A percentile compares a stretch with the other conserved stretches of the same genome.
These are phyloP conservation scores for Carettochelys insculpta DNA, from an alignment of 2,113 vertebrate species.

Conservation along the genomic window DNA sequence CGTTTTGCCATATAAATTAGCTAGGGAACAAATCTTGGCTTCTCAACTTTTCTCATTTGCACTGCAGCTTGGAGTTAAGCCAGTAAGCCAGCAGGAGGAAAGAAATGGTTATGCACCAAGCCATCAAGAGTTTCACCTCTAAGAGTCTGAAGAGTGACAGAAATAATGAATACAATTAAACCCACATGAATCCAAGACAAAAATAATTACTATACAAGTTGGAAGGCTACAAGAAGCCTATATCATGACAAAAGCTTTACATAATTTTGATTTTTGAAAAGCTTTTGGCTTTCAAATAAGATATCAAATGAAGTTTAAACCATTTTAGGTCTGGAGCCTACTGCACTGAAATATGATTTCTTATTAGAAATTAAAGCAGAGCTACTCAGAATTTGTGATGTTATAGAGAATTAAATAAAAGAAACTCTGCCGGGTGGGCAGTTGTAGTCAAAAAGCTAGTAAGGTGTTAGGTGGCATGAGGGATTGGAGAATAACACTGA, in stretches of 20 bases:
- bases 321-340: background rate
- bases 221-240: conserved; percentile 47
- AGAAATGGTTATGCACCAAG: conserved; percentile 45
- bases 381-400: conserved; percentile 4
- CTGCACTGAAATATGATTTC: conserved; percentile 12
- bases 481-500: background rate
- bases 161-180: conserved; percentile 72
- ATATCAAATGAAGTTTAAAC: conserved; percentile 28
- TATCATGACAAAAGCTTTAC: conserved; percentile 22
- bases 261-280: conserved; percentile 9
- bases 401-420: background rate
- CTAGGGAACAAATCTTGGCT: conserved; percentile 43
- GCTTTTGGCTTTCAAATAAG: conserved; percentile 43
- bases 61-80: conserved; percentile 57
- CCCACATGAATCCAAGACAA: conserved; percentile 52
- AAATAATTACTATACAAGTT: conserved; percentile 67
- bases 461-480: background rate
- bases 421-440: background rate
- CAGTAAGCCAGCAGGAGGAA: conserved; percentile 55
- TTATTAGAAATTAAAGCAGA: background rate
- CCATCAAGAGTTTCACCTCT: conserved; percentile 46
- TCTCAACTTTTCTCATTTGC: conserved; percentile 63
- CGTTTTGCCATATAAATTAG: conserved; percentile 60
- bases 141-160: conserved; percentile 58
- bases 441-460: background rate